Percentiles rank a stretch among this genome's conserved stretches.
Conservation (phyloP, 2,113 vertebrate species). For the Cheirogaleus medius region DNA sequence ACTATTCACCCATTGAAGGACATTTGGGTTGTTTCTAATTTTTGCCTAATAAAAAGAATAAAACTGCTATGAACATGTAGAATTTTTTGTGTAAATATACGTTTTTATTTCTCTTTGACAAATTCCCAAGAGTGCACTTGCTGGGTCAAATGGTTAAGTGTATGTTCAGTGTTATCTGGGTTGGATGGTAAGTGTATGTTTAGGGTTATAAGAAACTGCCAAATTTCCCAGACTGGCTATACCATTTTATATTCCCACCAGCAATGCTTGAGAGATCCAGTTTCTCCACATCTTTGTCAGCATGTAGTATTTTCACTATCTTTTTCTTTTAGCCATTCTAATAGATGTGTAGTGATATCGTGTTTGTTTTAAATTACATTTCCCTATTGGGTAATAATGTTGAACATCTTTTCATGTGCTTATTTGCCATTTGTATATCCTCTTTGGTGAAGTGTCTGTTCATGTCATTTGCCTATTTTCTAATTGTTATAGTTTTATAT, state of each 20-base stretch:
- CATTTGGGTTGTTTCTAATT: conserved; percentile 23
- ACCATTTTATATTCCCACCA: conserved; percentile 5
- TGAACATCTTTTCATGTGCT: conserved; percentile 9
- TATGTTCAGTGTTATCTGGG: conserved; percentile 11
- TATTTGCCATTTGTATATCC: conserved; percentile 15
- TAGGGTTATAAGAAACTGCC: conserved; percentile 39
- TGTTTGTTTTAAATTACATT: conserved; percentile 39
- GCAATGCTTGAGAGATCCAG: neutral
- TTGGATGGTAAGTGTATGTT: neutral
- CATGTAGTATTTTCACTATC: conserved; percentile 17
- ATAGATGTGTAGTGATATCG: neutral
- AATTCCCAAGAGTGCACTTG: neutral
- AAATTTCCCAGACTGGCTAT: neutral
- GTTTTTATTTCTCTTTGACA: conserved; percentile 34
- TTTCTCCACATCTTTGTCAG: conserved; percentile 39
- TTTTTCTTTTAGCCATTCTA: conserved; percentile 45
- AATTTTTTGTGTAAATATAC: conserved; percentile 19
- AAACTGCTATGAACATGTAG: conserved; percentile 18
- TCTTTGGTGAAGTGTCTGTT: conserved; percentile 10
- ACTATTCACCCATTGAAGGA: neutral
- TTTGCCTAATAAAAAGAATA: conserved; percentile 36
- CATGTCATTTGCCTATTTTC: conserved; percentile 38
- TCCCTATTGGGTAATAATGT: conserved; percentile 5
- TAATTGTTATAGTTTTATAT: conserved; percentile 31
- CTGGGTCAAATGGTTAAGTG: neutral